A percentile compares a stretch with the other conserved stretches of the same genome.
phyloP scores from a whole-genome alignment of 2,113 vertebrate species.

The Bambusicola thoracicus region DNA sequence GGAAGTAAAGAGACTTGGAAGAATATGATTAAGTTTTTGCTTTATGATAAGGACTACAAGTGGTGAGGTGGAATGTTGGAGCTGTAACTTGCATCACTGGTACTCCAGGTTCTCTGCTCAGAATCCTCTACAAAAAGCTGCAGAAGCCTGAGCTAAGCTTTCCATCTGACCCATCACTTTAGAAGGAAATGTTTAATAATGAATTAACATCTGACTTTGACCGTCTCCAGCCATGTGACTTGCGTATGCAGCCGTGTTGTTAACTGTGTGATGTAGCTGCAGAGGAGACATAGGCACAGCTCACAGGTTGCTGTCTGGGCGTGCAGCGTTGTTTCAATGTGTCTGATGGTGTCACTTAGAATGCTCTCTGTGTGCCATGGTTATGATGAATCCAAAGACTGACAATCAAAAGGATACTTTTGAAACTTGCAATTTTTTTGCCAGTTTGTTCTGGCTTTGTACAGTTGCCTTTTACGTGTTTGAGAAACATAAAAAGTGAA shows the following conservation, averaged over 20 bases:
- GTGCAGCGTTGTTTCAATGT: background rate
- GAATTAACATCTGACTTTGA: background rate
- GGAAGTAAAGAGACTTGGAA: background rate
- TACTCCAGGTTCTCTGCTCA: background rate
- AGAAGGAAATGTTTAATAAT: background rate
- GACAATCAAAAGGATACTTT: background rate
- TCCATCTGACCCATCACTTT: background rate
- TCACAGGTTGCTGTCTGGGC: background rate
- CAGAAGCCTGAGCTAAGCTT: background rate
- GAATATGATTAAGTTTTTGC: background rate
- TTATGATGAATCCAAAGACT: background rate
- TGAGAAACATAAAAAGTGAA: background rate
- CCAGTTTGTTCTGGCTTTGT: background rate
- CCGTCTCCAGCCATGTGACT: background rate
- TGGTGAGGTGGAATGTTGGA: background rate
- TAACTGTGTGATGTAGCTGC: conserved; percentile 1
- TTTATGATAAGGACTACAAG: background rate
- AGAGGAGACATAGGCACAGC: background rate
- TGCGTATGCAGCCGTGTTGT: background rate
- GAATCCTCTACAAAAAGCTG: background rate
- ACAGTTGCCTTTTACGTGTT: too few relatives aligned
- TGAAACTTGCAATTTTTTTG: background rate
- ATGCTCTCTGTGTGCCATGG: background rate
- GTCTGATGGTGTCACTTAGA: background rate
- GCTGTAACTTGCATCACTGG: background rate